These are phyloP conservation scores for Agriopis leucophaearia DNA, from an alignment of 2,888 invertebrate species.

Conservation along the genomic window DNA sequence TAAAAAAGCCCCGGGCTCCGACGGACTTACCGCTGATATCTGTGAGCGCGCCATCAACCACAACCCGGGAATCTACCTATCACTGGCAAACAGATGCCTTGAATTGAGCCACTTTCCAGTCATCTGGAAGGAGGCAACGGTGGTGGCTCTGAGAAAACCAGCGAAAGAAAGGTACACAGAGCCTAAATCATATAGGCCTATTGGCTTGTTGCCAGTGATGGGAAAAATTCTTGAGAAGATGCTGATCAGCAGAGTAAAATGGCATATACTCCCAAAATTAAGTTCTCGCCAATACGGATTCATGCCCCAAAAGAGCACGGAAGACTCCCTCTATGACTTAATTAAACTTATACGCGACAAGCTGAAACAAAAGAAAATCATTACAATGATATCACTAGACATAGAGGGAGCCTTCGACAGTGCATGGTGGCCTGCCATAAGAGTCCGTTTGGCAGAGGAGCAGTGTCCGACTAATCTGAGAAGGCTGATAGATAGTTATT, in stretches of 20 bases:
- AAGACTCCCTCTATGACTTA: too few relatives aligned
- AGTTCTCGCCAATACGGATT: too few relatives aligned
- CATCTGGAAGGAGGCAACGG: constrained; percentile 23
- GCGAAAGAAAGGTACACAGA: neutral
- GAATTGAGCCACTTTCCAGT: constrained; percentile 4
- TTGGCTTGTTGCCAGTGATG: too few relatives aligned
- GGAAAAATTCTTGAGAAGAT: too few relatives aligned
- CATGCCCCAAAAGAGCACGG: too few relatives aligned
- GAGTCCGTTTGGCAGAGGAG: neutral
- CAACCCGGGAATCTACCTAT: neutral
- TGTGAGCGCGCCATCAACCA: constrained; percentile 22
- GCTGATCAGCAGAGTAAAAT: too few relatives aligned
- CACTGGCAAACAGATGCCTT: too few relatives aligned
- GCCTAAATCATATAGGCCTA: too few relatives aligned
- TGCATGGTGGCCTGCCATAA: neutral
- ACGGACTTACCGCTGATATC: constrained; percentile 2
- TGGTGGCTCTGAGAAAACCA: constrained; percentile 9
- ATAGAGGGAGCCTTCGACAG: neutral
- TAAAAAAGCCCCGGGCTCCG: neutral
- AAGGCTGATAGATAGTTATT: neutral
- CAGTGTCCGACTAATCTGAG: neutral
- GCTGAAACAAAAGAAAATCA: too few relatives aligned
- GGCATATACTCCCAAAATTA: too few relatives aligned
- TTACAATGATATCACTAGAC: neutral
- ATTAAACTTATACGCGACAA: too few relatives aligned